Evolutionary conservation across 2,888 invertebrate genomes (phyloP).

Genomic region (Sphaerophoria taeniata): DNA sequence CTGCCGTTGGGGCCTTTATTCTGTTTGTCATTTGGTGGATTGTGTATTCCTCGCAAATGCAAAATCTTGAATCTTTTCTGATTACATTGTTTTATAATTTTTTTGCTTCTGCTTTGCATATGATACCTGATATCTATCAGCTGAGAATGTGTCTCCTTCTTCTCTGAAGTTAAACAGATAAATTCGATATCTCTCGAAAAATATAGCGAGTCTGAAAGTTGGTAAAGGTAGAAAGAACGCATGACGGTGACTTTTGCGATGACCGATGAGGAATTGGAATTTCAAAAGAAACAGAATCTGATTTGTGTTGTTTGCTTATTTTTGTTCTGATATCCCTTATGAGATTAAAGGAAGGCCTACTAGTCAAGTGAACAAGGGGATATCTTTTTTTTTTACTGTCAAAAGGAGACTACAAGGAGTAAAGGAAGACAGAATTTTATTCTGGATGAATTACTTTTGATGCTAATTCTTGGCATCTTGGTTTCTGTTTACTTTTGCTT

Average conservation of each 20-base stretch:
- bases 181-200: conserved; percentile 58
- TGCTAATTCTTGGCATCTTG: conserved; percentile 42
- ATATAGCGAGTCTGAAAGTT: conserved; percentile 4
- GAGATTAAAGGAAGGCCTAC: conserved; percentile 56
- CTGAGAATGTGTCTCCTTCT: conserved; percentile 47
- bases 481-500: conserved; percentile 53
- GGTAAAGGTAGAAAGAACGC: conserved; percentile 23
- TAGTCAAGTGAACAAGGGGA: conserved; percentile 34
- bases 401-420: conserved; percentile 31
- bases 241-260: neutral
- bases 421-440: conserved; percentile 50
- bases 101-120: conserved; percentile 70
- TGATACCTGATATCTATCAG: conserved; percentile 66
- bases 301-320: neutral
- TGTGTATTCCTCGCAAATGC: conserved; percentile 50
- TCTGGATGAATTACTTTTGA: conserved; percentile 67
- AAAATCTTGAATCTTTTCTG: conserved; percentile 53
- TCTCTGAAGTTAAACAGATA: conserved; percentile 66
- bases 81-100: conserved; percentile 57
- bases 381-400: no score
- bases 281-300: conserved; percentile 55
- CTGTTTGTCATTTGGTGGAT: conserved; percentile 52
- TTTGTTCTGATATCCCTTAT: conserved; percentile 51
- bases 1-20: conserved; percentile 18
- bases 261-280: conserved; percentile 18